Conservation (phyloP, 2,797 vertebrate genomes). For the Sebastes matsubarae region DNA sequence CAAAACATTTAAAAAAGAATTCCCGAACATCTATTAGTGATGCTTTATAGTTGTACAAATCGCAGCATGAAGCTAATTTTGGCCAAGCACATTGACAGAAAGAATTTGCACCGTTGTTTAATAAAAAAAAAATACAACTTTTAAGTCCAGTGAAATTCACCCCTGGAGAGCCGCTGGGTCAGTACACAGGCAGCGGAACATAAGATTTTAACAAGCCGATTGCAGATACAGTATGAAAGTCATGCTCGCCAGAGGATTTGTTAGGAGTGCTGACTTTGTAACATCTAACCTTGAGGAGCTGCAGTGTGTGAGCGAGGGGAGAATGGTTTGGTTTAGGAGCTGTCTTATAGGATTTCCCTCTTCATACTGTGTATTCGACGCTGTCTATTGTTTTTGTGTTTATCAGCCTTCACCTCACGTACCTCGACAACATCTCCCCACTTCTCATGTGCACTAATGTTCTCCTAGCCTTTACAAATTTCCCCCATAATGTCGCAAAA, state of each 20-base stretch:
- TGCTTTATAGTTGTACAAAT: constrained; percentile 9
- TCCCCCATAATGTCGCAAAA: background rate
- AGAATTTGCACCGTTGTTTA: constrained; percentile 39
- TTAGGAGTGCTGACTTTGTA: constrained; percentile 61
- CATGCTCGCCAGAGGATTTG: constrained; percentile 59
- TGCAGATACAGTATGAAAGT: constrained; percentile 47
- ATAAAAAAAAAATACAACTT: constrained; percentile 18
- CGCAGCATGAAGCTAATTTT: constrained; percentile 2
- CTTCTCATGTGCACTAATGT: background rate
- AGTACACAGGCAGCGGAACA: constrained; percentile 60
- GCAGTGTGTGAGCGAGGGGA: constrained; percentile 1
- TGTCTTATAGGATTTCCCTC: constrained; percentile 26
- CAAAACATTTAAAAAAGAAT: background rate
- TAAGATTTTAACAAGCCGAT: constrained; percentile 61
- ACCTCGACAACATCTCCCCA: background rate
- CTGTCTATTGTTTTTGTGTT: constrained; percentile 26
- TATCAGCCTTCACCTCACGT: constrained; percentile 29
- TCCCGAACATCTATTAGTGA: background rate
- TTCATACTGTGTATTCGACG: background rate
- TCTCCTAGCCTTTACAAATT: background rate
- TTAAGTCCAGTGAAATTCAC: constrained; percentile 22
- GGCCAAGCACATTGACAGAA: background rate
- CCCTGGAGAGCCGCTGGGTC: constrained; percentile 46
- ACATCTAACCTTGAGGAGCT: constrained; percentile 30
- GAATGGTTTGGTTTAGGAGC: constrained; percentile 31